Evolutionary conservation across 2,888 invertebrate genomes (phyloP).

Genomic region (Hofmannophila pseudospretella): DNA sequence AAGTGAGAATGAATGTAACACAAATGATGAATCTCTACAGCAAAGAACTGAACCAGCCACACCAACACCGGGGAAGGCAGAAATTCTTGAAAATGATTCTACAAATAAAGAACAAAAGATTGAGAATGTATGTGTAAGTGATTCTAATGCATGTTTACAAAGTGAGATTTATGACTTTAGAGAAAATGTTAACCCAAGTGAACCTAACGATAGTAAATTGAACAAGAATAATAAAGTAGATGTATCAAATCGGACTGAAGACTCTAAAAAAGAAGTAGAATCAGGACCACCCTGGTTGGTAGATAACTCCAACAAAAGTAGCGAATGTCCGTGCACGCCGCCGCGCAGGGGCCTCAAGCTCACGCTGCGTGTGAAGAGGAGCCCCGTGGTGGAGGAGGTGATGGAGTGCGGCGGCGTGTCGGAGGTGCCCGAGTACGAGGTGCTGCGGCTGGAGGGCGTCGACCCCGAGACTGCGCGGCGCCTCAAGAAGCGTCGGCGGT

Average conservation of each 20-base stretch:
- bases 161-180: constrained; percentile 70
- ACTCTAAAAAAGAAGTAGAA: constrained; percentile 58
- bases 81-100: constrained; percentile 33
- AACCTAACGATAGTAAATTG: constrained; percentile 56
- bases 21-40: constrained; percentile 59
- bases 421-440: constrained; percentile 89
- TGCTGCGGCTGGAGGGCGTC: constrained; percentile 88
- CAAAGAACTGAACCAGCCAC: constrained; percentile 35
- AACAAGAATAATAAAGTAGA: constrained; percentile 59
- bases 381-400: constrained; percentile 90
- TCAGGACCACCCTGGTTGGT: constrained; percentile 61
- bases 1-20: constrained; percentile 44
- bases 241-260: constrained; percentile 48
- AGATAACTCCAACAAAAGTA: constrained; percentile 66
- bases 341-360: constrained; percentile 83
- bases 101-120: constrained; percentile 44
- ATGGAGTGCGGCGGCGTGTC: constrained; percentile 85
- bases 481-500: constrained; percentile 74
- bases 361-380: constrained; percentile 91
- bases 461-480: constrained; percentile 75
- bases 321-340: constrained; percentile 76
- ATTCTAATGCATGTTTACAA: constrained; percentile 56
- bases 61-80: constrained; percentile 30
- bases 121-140: constrained; percentile 45
- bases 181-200: constrained; percentile 74